These are phyloP conservation scores for Chrysoperla carnea DNA, from an alignment of 1,140 invertebrate species.

Conservation along the genomic window DNA sequence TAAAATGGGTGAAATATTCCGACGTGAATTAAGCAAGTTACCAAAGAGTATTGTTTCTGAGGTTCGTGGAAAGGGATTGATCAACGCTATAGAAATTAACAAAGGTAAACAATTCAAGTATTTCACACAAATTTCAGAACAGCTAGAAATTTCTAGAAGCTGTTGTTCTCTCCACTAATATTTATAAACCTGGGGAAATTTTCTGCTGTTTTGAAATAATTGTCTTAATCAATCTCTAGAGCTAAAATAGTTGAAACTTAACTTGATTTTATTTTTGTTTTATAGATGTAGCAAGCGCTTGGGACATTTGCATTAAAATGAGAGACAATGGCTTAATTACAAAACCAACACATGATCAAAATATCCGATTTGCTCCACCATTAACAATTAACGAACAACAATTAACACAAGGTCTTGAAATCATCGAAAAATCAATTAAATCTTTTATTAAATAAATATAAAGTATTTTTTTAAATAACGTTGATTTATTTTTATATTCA, in stretches of 20 bases:
- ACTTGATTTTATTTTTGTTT: constrained; percentile 3
- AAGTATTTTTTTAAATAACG: no score
- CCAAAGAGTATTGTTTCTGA: constrained; percentile 54
- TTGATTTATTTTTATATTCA: no score
- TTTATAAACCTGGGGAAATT: no score
- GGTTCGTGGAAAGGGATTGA: constrained; percentile 82
- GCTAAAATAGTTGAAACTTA: no score
- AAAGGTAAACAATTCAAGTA: constrained; percentile 36
- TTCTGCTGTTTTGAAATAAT: no score
- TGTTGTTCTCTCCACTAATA: no score
- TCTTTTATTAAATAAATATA: background rate
- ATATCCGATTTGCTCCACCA: constrained; percentile 89
- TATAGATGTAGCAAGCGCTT: constrained; percentile 58
- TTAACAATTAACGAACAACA: constrained; percentile 74
- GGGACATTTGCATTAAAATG: constrained; percentile 77
- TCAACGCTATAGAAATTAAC: constrained; percentile 94
- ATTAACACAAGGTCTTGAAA: constrained; percentile 57
- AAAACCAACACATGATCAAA: constrained; percentile 84
- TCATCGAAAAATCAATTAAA: constrained; percentile 50
- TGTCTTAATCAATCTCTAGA: no score
- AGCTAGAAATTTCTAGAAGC: background rate
- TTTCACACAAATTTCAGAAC: no score
- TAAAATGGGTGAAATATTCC: constrained; percentile 59
- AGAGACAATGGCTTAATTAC: constrained; percentile 81
- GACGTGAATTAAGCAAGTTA: constrained; percentile 50